Evolutionary conservation across 1,140 invertebrate species (phyloP).

Genomic region (Apis dorsata): DNA sequence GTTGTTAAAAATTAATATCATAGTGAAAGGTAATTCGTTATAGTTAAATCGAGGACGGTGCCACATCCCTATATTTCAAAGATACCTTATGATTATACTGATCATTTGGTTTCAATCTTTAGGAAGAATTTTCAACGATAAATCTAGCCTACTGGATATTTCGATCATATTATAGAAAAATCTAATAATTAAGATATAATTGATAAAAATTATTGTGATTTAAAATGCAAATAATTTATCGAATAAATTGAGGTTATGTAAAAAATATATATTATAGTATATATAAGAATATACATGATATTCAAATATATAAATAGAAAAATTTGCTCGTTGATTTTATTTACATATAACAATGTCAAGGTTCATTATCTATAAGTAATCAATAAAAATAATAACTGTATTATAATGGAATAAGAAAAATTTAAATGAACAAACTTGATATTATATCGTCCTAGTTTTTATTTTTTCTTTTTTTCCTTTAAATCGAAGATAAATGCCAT

Average conservation of each 20-base stretch:
- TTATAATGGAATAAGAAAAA: conserved; percentile 32
- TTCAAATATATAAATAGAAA: not conserved
- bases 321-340: conserved; percentile 8
- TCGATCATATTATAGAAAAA: not conserved
- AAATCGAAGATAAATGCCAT: too few species aligned
- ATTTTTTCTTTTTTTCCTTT: too few species aligned
- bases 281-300: too few species aligned
- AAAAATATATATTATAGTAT: too few species aligned
- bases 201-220: too few species aligned
- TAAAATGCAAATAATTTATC: too few species aligned
- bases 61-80: conserved; percentile 3
- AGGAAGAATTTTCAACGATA: not conserved
- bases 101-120: not conserved
- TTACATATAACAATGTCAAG: conserved; percentile 1
- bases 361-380: conserved; percentile 38
- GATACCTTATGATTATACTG: not conserved
- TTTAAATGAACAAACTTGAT: conserved; percentile 7
- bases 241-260: too few species aligned
- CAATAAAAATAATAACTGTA: conserved; percentile 17
- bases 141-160: not conserved
- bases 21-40: too few species aligned
- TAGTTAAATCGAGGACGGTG: not conserved
- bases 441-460: too few species aligned
- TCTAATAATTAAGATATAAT: not conserved
- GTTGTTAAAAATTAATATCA: too few species aligned